Conservation (phyloP, 1,140 invertebrate genomes). For the Eubasilissa regina region DNA sequence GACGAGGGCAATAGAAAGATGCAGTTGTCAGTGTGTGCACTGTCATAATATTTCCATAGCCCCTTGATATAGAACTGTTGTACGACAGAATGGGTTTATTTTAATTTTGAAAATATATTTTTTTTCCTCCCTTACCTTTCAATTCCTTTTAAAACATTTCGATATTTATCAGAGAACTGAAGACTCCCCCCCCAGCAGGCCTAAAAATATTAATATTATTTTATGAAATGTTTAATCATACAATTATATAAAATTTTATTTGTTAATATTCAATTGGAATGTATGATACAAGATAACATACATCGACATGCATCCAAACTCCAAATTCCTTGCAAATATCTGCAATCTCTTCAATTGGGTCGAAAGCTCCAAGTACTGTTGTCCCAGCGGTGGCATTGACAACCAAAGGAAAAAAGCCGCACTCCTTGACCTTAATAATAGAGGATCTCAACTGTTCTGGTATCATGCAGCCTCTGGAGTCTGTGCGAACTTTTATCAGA, state of each 20-base stretch:
- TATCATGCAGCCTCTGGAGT: slow-evolving; percentile 79
- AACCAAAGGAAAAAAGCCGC: slow-evolving; percentile 76
- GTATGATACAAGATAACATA: slow-evolving; percentile 65
- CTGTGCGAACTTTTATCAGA: slow-evolving; percentile 79
- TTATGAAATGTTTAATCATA: background rate
- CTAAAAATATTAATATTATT: slow-evolving; percentile 64
- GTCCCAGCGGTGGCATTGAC: slow-evolving; percentile 85
- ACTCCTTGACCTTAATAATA: slow-evolving; percentile 69
- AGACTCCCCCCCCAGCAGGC: slow-evolving; percentile 88
- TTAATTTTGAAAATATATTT: background rate
- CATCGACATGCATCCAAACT: slow-evolving; percentile 92
- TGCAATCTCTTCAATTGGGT: slow-evolving; percentile 83
- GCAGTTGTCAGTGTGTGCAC: too few relatives aligned
- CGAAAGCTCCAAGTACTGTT: slow-evolving; percentile 88
- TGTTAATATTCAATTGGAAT: background rate
- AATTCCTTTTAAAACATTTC: slow-evolving; percentile 77
- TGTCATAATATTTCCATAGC: too few relatives aligned
- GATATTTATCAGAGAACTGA: slow-evolving; percentile 80
- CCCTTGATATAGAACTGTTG: too few relatives aligned
- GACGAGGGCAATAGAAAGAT: too few relatives aligned
- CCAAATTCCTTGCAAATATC: slow-evolving; percentile 76
- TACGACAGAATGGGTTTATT: too few relatives aligned
- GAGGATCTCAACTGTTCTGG: slow-evolving; percentile 72
- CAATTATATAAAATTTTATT: background rate
- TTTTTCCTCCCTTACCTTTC: slow-evolving; percentile 75